A percentile compares a stretch with the other conserved stretches of the same genome.
phyloP scores from a whole-genome alignment of 2,888 invertebrate genomes.

The Panorpa germanica region DNA sequence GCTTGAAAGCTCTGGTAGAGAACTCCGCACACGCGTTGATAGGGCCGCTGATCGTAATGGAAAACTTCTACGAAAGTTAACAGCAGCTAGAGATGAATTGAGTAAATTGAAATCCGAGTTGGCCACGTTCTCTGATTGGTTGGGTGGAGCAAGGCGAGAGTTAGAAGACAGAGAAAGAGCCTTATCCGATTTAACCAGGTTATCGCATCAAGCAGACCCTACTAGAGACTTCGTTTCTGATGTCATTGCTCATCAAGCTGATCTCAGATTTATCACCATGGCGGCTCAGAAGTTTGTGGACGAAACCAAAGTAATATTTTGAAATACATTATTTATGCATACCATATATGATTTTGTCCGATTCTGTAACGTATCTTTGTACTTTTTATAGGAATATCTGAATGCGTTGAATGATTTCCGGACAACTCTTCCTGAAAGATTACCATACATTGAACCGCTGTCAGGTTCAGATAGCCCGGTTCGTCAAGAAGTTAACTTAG shows the following conservation, averaged over 20 bases:
- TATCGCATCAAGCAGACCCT: conserved; percentile 55
- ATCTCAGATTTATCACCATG: conserved; percentile 88
- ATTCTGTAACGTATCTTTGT: conserved; percentile 5
- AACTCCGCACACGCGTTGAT: conserved; percentile 66
- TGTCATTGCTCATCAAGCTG: conserved; percentile 91
- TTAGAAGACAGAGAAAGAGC: conserved; percentile 75
- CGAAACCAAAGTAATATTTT: conserved; percentile 60
- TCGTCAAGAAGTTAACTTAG: conserved; percentile 57
- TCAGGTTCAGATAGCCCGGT: conserved; percentile 54
- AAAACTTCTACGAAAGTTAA: conserved; percentile 52
- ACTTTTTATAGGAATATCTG: conserved; percentile 46
- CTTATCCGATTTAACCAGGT: conserved; percentile 52
- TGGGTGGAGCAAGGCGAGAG: conserved; percentile 58
- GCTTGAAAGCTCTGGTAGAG: conserved; percentile 71
- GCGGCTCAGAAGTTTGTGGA: conserved; percentile 91
- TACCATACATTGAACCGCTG: conserved; percentile 56
- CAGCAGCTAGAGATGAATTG: conserved; percentile 72
- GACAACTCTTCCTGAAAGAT: conserved; percentile 61
- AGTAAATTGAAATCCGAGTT: conserved; percentile 68
- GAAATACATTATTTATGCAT: conserved; percentile 6
- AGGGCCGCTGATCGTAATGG: conserved; percentile 64
- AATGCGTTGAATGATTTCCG: conserved; percentile 72
- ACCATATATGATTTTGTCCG: conserved; percentile 1
- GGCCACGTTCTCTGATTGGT: conserved; percentile 64
- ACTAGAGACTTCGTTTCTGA: conserved; percentile 79